Percentiles rank a stretch among this genome's conserved stretches.
These are phyloP conservation scores for Junco hyemalis DNA, from an alignment of 2,113 vertebrate species.

Conservation along the genomic window DNA sequence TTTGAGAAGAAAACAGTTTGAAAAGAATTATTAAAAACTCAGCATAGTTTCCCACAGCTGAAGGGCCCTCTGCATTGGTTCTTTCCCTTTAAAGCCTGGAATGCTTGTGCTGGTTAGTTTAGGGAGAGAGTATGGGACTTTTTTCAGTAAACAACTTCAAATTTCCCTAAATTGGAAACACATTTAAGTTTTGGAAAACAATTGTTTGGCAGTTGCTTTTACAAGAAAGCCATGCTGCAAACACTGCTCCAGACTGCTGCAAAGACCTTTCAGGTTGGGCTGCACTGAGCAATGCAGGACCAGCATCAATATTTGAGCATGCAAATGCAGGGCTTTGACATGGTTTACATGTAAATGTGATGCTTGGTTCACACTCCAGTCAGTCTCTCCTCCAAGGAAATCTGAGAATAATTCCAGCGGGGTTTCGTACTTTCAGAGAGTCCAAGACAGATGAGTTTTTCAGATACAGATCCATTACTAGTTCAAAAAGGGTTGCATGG, in stretches of 20 bases:
- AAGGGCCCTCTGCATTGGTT: background rate
- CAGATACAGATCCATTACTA: background rate
- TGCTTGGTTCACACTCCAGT: background rate
- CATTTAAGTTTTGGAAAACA: slow-evolving; percentile 19
- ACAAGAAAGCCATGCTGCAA: background rate
- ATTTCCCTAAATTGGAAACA: slow-evolving; percentile 37
- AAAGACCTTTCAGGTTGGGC: background rate
- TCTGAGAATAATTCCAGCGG: background rate
- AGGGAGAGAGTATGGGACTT: too few species aligned
- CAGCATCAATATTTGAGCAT: background rate
- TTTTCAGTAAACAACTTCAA: background rate
- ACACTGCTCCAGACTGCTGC: background rate
- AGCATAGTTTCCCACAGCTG: background rate
- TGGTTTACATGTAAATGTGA: background rate
- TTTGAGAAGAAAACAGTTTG: background rate
- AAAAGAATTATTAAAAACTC: background rate
- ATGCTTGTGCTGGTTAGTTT: background rate
- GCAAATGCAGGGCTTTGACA: background rate
- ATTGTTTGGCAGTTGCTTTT: background rate
- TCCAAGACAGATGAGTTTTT: background rate
- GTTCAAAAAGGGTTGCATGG: background rate
- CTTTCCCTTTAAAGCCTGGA: background rate
- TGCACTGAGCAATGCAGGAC: background rate
- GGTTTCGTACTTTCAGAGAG: rapidly evolving
- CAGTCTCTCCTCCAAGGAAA: background rate